Evolutionary conservation across 2,888 invertebrate genomes (phyloP), one percentile per base, ranked within the genome.

Genomic region (Eupithecia inturbata): DNA sequence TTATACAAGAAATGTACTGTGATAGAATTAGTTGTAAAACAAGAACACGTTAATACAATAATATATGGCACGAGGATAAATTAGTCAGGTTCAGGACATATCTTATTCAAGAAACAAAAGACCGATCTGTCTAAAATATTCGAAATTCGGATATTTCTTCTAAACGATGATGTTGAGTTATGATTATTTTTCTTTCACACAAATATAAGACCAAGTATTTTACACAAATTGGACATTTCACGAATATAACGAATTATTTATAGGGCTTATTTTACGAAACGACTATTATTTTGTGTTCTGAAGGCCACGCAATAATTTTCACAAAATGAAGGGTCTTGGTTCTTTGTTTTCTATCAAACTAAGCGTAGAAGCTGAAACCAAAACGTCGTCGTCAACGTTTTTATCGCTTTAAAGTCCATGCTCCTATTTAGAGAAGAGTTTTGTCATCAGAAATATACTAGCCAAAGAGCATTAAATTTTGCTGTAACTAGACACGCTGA

Each of bases 341-440:
- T 4, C 62, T 64, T 71, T n/a, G 88, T 88, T 92, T 92, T 91
- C 92, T 87, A 3, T n/a, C 9, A 3, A 19, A 33, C 36, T 33
- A 31, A 62, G 86, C 88, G 87, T 89, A 88, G 86, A 85, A 83
- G 86, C 89, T 92, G 88, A 90, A 92, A 92, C 91, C 91, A 91
- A 89, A 91, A 1, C 22, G 3, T 3, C 88, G 81, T 84, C 85
- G 83, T 80, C 79, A 76, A 77, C n/a, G n/a, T n/a, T 80, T 81
- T 82, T 86, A 88, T 87, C 85, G 82, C 81, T 77, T 82, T 77
- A 49, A 72, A 72, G 72, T 68, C 70, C 53, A 68, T 60, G 70
- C 36, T 9, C 67, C 69, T 41, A 72, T 74, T 74, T 71, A 73
- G 26, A 75, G 45, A 72, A 73, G 71, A 68, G 60, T 33, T 68